Evolutionary conservation across 53 echinoderm and acorn worm species (phyloP), one percentile per base, ranked within the genome.

Genomic region (Holothuria leucospilota): DNA sequence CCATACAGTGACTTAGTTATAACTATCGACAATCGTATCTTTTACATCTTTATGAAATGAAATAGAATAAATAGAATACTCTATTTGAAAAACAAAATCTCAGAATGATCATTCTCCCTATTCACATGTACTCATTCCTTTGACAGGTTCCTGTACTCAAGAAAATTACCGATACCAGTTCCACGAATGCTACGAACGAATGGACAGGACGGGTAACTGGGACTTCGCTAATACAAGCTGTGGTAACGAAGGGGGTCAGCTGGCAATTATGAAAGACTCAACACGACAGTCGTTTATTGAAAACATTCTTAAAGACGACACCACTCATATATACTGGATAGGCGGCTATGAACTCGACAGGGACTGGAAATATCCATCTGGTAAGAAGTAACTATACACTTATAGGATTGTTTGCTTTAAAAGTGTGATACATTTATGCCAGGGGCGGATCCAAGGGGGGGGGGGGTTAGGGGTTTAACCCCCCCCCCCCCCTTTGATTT

Each of bases 341-440:
- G 72, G 72, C 18, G 72, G 72, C 21, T 72, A 72, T 39, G 72
- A 72, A 23, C 21, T 72, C 14, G 72, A 72, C 15, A 72, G 72
- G 46, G 72, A 72, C 40, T 72, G 49, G 72, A 72, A 39, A 42
- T 72, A 72, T 72, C 72, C 72, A 72, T 72, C 72, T 41, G 72
- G 72, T 72, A 40, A 41, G 30, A 52, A 52, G 10, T 2, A 52
- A 52, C 5, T 9, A 42, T 52, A 11, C 40, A 4, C 40, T 40
- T 40, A 40, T 40, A 40, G 40, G 40, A 40, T 7, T 40, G 40
- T 40, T 40, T 40, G 40, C 7, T 40, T 7, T 40, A 7, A 40
- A 40, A 5, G 40, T 40, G 40, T 40, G 40, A 40, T 7, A 40
- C 4, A 40, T 5, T 4, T 7, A 40, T 40, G 7, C 7, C 4